Conservation (phyloP, 2,797 vertebrate genomes). For the Epinephelus awoara region DNA sequence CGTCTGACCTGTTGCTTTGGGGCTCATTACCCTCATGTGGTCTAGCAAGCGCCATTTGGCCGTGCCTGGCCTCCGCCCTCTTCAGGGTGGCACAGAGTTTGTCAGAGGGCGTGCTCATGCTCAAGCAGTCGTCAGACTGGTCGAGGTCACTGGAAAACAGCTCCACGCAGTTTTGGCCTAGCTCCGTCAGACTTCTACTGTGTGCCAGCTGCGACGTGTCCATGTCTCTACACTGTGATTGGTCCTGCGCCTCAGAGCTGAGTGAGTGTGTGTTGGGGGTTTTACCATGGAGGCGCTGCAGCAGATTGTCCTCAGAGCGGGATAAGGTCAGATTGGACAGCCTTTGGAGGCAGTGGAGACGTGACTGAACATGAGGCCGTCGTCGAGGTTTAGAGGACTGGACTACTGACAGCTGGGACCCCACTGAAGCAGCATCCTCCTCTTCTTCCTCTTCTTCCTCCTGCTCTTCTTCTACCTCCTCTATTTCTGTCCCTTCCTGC, state of each 20-base stretch:
- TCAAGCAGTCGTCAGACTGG: conserved; percentile 51
- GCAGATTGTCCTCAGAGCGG: conserved; percentile 93
- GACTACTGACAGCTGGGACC: conserved; percentile 76
- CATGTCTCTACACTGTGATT: background rate
- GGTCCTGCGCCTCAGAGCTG: conserved; percentile 17
- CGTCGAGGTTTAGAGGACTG: conserved; percentile 86
- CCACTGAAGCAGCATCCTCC: conserved; percentile 69
- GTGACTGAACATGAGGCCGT: conserved; percentile 85
- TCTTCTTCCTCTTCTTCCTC: conserved; percentile 43
- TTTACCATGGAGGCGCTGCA: conserved; percentile 79
- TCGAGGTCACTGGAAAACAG: conserved; percentile 34
- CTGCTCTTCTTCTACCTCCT: conserved; percentile 47
- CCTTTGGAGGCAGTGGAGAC: conserved; percentile 65
- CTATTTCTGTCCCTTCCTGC: conserved; percentile 25
- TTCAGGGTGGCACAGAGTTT: conserved; percentile 69
- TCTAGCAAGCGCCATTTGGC: background rate
- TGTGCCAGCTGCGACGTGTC: conserved; percentile 67
- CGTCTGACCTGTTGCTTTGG: conserved; percentile 68
- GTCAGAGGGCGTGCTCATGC: conserved; percentile 58
- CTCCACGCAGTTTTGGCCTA: conserved; percentile 66
- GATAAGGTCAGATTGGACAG: conserved; percentile 78
- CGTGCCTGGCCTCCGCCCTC: conserved; percentile 56
- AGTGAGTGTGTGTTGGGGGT: background rate
- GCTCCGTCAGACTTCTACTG: conserved; percentile 90
- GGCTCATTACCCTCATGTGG: conserved; percentile 4